Evolutionary conservation across 2,797 vertebrate species (phyloP).

Genomic region (Ptychobarbus kaznakovi): DNA sequence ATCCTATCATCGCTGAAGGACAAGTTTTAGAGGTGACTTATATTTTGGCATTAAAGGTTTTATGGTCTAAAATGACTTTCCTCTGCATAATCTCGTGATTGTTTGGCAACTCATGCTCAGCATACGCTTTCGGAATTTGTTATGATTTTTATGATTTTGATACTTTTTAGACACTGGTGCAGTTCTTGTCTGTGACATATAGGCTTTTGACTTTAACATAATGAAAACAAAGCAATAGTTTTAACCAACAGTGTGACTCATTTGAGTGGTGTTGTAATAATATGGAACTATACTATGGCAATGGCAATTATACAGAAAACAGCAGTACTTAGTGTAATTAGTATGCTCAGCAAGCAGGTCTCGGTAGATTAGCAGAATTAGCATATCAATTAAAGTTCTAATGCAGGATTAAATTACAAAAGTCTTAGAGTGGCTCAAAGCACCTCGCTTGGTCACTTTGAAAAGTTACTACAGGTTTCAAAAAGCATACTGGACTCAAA

Average conservation of each 20-base stretch:
- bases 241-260: not conserved
- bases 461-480: conserved; percentile 53
- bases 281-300: not conserved
- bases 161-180: not conserved
- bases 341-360: conserved; percentile 25
- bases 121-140: not conserved
- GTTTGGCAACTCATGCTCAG: conserved; percentile 36
- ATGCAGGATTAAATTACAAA: conserved; percentile 42
- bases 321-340: conserved; percentile 3
- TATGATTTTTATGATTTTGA: conserved; percentile 34
- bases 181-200: not conserved
- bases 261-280: conserved; percentile 12
- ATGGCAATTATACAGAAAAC: not conserved
- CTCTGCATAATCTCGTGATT: conserved; percentile 32
- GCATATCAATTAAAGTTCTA: conserved; percentile 32
- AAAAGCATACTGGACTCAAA: conserved; percentile 65
- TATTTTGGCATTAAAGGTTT: conserved; percentile 24
- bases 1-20: not conserved
- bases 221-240: conserved; percentile 1
- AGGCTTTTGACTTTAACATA: not conserved
- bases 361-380: conserved; percentile 35
- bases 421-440: conserved; percentile 37
- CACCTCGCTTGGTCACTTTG: conserved; percentile 53
- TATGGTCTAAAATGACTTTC: conserved; percentile 24
- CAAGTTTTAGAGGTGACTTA: conserved; percentile 8